phyloP scores from a whole-genome alignment of 2,797 vertebrate genomes.

The Phrynocephalus guinanensis region DNA sequence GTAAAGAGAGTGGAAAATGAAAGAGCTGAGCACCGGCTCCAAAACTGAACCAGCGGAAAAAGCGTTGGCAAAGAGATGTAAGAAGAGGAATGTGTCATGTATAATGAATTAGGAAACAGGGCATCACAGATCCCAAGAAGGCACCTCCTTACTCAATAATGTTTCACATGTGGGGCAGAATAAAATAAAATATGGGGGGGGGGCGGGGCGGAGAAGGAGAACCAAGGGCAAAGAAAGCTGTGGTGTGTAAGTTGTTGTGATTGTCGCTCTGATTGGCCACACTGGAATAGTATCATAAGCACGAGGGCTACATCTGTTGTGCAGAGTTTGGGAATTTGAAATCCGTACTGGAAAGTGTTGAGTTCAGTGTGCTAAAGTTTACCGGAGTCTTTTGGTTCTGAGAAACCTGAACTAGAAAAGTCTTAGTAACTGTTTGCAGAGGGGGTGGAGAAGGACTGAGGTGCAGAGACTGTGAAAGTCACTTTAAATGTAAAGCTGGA shows the following conservation, averaged over 20 bases:
- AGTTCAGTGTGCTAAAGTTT: not conserved
- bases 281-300: conserved; percentile 1
- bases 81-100: not conserved
- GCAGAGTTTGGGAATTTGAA: not conserved
- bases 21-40: not conserved
- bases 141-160: no score
- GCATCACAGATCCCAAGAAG: not conserved
- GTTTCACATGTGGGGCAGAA: no score
- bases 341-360: not conserved
- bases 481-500: not conserved
- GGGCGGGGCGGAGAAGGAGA: no score
- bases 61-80: not conserved
- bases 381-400: not conserved
- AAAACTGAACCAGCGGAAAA: not conserved
- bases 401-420: not conserved
- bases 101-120: not conserved
- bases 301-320: not conserved
- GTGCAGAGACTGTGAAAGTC: not conserved
- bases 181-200: not conserved
- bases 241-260: not conserved
- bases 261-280: not conserved
- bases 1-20: not conserved
- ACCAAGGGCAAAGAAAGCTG: not conserved
- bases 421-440: not conserved
- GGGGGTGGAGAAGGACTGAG: not conserved